Percentiles rank a stretch among this genome's conserved stretches.
These are phyloP conservation scores for Macquaria ambigua DNA, from an alignment of 2,113 vertebrate species.

Conservation along the genomic window DNA sequence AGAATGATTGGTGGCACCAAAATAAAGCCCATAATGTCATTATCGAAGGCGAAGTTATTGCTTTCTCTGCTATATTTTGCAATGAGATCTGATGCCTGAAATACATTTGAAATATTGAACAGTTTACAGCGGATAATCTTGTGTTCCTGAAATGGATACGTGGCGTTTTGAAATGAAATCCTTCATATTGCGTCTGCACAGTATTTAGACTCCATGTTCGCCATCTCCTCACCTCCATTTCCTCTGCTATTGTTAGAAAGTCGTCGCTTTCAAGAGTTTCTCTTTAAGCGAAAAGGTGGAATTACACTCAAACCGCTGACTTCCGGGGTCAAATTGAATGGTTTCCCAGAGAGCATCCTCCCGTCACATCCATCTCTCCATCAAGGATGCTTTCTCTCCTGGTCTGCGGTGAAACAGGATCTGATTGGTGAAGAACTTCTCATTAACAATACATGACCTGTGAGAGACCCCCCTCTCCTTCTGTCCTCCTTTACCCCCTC, in stretches of 20 bases:
- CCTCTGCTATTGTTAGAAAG: constrained; percentile 51
- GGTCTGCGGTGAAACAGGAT: constrained; percentile 74
- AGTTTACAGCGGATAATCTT: constrained; percentile 21
- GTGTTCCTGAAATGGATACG: constrained; percentile 39
- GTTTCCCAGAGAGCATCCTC: constrained; percentile 57
- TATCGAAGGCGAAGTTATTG: constrained; percentile 37
- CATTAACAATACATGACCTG: constrained; percentile 82
- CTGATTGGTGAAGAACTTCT: constrained; percentile 72
- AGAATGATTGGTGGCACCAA: constrained; percentile 24
- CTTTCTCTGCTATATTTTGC: constrained; percentile 11
- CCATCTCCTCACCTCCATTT: constrained; percentile 16
- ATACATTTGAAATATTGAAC: constrained; percentile 41
- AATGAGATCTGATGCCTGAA: constrained; percentile 29
- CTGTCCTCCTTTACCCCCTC: constrained; percentile 3
- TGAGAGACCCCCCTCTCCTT: constrained; percentile 34
- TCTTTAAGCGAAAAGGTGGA: constrained; percentile 56
- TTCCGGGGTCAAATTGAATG: constrained; percentile 68
- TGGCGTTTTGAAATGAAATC: constrained; percentile 36
- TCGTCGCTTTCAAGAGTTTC: constrained; percentile 15
- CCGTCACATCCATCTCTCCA: constrained; percentile 56
- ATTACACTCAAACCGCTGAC: constrained; percentile 72
- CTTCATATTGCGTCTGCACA: neutral
- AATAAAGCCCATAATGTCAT: constrained; percentile 36
- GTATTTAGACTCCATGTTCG: constrained; percentile 3
- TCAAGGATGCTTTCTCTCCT: constrained; percentile 50